A percentile compares a stretch with the other conserved stretches of the same genome.
These are phyloP conservation scores for Fukomys damarensis DNA, from an alignment of 2,113 vertebrate species.

Conservation along the genomic window DNA sequence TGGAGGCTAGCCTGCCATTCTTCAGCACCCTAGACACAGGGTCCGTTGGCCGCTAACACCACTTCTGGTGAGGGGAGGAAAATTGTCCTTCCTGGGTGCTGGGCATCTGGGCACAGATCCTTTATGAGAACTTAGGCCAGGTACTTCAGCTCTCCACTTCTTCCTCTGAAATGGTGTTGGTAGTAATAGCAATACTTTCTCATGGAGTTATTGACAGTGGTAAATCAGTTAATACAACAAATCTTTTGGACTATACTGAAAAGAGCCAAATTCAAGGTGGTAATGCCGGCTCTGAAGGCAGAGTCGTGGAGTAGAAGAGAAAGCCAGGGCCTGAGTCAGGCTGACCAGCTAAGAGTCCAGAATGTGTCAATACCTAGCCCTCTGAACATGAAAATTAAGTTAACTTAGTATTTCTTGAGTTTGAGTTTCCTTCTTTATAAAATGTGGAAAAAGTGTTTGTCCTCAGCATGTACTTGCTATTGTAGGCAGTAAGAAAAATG, in stretches of 20 bases:
- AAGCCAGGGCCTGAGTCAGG: too few species aligned
- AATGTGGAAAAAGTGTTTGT: neutral
- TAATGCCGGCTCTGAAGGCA: neutral
- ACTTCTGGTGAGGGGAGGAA: neutral
- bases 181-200: neutral
- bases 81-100: neutral
- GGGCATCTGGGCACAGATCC: neutral
- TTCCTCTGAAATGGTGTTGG: neutral
- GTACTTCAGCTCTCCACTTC: neutral
- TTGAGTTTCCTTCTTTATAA: neutral
- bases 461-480: neutral
- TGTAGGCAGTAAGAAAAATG: neutral
- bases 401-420: neutral
- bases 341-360: neutral
- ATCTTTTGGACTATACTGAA: neutral
- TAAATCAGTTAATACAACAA: neutral
- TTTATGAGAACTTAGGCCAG: neutral
- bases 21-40: neutral
- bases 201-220: neutral
- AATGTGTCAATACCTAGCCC: neutral
- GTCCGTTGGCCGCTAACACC: neutral
- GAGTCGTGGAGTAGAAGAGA: neutral
- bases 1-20: neutral
- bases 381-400: neutral
- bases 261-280: neutral